Conservation (phyloP, 2,113 vertebrate species). For the Megaceryle maxima region DNA sequence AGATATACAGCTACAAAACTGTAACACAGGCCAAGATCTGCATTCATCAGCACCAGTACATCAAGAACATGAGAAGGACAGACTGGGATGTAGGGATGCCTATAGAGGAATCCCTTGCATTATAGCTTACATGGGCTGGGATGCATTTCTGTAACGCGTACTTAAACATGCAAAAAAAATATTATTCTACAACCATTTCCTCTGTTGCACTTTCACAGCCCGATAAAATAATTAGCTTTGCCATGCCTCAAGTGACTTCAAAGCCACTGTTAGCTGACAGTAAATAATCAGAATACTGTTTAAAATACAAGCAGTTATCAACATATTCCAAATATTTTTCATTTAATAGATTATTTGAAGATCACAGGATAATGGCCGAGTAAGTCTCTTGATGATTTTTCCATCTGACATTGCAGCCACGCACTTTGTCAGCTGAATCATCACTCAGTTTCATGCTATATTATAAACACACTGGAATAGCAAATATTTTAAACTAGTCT, state of each 20-base stretch:
- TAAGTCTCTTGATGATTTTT: neutral
- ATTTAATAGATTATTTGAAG: neutral
- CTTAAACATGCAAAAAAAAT: neutral
- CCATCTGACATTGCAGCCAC: neutral
- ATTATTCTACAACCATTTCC: neutral
- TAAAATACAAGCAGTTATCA: neutral
- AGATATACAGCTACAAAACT: neutral
- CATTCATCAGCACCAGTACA: neutral
- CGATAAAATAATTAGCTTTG: neutral
- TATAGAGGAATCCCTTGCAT: neutral
- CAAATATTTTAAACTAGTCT: neutral
- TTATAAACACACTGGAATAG: neutral
- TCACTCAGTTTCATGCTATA: neutral
- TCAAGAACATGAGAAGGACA: neutral
- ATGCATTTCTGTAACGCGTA: neutral
- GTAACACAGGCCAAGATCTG: no score
- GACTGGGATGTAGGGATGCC: no score
- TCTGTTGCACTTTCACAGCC: neutral
- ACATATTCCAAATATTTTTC: neutral
- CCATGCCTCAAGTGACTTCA: neutral
- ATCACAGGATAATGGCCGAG: neutral
- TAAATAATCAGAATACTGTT: neutral
- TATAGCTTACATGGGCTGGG: neutral
- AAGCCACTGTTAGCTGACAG: neutral
- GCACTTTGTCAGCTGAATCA: fast-evolving